Evolutionary conservation across 2,888 invertebrate species (phyloP), one percentile per base, ranked within the genome.

Genomic region (Eurytoma californica): DNA sequence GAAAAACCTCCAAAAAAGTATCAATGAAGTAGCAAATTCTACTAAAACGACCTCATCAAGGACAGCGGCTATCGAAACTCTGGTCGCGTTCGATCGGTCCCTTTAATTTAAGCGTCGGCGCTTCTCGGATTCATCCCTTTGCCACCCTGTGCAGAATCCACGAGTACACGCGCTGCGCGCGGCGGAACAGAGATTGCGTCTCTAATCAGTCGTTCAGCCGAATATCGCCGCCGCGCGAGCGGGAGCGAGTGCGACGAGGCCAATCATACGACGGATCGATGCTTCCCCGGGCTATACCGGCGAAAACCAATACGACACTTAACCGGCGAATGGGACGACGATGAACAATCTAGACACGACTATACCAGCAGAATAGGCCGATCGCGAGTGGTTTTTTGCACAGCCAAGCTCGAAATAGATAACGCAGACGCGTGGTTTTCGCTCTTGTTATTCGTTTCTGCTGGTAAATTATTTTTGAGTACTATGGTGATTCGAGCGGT

Each of bases 151-250:
- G 47, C 68, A 57, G 65, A 49, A 58, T 49, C 12, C 70, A 12
- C 13, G 24, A n/a, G n/a, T 51, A 55, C 20, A 72, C 60, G 28
- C 24, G 5, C 60, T 13, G 24, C 58, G 58, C 58, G 24, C 14
- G 30, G 13, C 18, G 12, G 57, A 57, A 30, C 72, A 51, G 65
- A 57, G 60, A 68, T 58, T 60, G 61, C 63, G 69, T 63, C 68
- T 75, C 69, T 76, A 76, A 76, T 76, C 76, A 76, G 77, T 63
- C 70, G 77, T 65, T 70, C 74, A 51, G 57, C 39, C 60, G 65
- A 39, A 73, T 73, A 73, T 73, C 73, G 28, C 60, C 16, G 16
- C 63, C 58, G 30, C 51, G 72, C 47, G 51, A 28, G n/a, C 18
- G 16, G 39, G 18, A 28, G n/a, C n/a, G 12, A 20, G 18, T 5